Conservation (phyloP, 1,140 invertebrate genomes). For the Cyclina sinensis region DNA sequence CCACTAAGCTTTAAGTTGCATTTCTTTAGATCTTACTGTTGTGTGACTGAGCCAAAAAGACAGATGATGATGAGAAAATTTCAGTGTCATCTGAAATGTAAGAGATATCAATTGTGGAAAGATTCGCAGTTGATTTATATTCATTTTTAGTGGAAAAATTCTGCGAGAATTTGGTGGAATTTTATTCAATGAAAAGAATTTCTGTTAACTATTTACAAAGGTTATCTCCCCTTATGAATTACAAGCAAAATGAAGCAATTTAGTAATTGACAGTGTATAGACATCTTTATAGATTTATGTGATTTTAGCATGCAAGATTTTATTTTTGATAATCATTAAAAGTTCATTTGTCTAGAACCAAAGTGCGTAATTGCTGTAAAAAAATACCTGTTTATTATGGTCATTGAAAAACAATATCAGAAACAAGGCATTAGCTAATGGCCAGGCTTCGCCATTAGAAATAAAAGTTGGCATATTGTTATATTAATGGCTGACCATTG, state of each 20-base stretch:
- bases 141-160: no score
- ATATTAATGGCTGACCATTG: neutral
- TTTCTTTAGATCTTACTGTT: no score
- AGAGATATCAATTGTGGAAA: no score
- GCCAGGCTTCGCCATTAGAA: neutral
- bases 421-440: constrained; percentile 22
- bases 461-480: neutral
- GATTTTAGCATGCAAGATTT: constrained; percentile 24
- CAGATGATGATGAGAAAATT: no score
- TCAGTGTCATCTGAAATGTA: no score
- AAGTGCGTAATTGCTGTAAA: neutral
- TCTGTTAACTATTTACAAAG: no score
- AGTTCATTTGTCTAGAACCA: neutral
- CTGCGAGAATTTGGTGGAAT: no score
- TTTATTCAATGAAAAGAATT: no score
- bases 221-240: no score
- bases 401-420: constrained; percentile 3
- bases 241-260: neutral
- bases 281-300: neutral
- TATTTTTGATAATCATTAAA: neutral
- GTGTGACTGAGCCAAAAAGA: no score
- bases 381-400: neutral
- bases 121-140: no score
- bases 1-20: no score
- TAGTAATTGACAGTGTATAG: neutral